Conservation (phyloP, 2,797 vertebrate species). For the Ctenopoma multispine region DNA sequence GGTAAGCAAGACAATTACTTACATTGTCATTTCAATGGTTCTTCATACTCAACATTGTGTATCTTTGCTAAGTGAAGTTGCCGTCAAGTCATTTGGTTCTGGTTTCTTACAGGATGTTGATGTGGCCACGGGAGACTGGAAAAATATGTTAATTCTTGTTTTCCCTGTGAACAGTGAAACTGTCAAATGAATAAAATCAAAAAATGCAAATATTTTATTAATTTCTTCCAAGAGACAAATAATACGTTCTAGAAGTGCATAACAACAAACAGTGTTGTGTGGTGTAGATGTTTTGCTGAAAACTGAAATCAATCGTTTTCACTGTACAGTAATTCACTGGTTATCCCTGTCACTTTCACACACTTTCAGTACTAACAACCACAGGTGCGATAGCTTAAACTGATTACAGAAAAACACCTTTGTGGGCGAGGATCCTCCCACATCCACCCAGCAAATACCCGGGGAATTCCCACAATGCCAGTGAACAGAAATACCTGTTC, state of each 20-base stretch:
- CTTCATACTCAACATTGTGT: not conserved
- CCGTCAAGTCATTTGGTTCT: not conserved
- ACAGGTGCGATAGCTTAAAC: not conserved
- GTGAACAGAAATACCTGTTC: conserved; percentile 30
- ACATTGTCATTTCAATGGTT: not conserved
- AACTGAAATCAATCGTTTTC: not conserved
- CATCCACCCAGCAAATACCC: conserved; percentile 7
- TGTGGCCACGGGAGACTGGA: not conserved
- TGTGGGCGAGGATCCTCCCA: conserved; percentile 12
- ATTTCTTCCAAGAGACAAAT: not conserved
- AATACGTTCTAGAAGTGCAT: not conserved
- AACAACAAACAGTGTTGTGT: not conserved
- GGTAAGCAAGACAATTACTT: conserved; percentile 18
- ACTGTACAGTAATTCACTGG: not conserved
- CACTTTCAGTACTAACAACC: conserved; percentile 1
- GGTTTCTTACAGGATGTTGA: conserved; percentile 27
- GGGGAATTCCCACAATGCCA: conserved; percentile 42
- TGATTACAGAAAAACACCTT: conserved; percentile 13
- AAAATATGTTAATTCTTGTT: not conserved
- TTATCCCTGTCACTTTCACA: conserved; percentile 7
- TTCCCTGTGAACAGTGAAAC: conserved; percentile 9
- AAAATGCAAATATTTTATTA: not conserved
- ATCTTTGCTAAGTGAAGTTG: not conserved
- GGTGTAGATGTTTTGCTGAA: not conserved
- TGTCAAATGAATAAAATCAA: conserved; percentile 31